These are phyloP conservation scores for Chrysaora quinquecirrha DNA, from an alignment of 30 jellyfish, hydroid and myxozoan species.

Conservation along the genomic window DNA sequence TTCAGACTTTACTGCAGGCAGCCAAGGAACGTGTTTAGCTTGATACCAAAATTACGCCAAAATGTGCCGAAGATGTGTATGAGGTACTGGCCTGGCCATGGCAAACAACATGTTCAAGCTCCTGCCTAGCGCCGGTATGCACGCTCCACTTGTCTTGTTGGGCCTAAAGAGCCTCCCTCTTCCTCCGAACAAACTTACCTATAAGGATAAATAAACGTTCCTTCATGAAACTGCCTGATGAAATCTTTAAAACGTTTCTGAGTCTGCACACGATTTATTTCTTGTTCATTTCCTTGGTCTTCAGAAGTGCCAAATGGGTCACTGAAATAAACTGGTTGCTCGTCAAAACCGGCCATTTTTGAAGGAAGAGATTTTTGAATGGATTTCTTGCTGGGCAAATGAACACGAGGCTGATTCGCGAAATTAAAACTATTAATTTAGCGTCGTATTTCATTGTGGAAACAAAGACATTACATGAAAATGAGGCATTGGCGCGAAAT, in stretches of 20 bases:
- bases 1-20: too few relatives aligned
- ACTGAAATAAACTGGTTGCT: constrained; percentile 79
- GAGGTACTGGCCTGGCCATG: too few relatives aligned
- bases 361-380: neutral
- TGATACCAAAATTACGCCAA: too few relatives aligned
- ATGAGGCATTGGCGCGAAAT: neutral
- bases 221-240: constrained; percentile 93
- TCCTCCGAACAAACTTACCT: too few relatives aligned
- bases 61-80: too few relatives aligned
- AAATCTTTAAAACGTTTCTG: constrained; percentile 85
- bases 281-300: constrained; percentile 62
- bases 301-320: constrained; percentile 97
- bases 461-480: neutral
- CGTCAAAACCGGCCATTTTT: constrained; percentile 93
- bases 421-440: neutral
- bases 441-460: neutral
- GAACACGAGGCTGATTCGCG: constrained; percentile 12
- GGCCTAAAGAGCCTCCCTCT: too few relatives aligned
- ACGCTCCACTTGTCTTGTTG: too few relatives aligned
- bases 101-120: neutral
- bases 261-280: constrained; percentile 69
- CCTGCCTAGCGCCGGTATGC: too few relatives aligned
- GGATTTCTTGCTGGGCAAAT: too few relatives aligned
- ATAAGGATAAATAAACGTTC: constrained; percentile 93
- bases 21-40: too few relatives aligned